Conservation (phyloP, 2,113 vertebrate species). For the Oncorhynchus masou region DNA sequence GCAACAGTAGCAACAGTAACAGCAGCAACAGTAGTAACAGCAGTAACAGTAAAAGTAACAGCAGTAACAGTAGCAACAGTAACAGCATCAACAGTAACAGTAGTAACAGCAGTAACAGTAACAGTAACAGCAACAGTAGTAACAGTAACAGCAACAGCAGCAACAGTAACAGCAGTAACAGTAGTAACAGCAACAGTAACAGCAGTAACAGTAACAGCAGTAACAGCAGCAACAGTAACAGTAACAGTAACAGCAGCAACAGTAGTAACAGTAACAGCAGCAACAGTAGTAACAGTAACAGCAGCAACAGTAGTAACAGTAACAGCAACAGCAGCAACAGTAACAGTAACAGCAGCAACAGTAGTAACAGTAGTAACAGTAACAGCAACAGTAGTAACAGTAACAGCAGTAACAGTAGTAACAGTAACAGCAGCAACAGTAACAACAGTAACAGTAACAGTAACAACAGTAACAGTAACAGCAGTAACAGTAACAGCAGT, state of each 20-base stretch:
- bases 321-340: accelerated
- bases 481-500: accelerated
- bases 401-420: accelerated
- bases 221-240: accelerated
- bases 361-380: too few species aligned
- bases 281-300: accelerated
- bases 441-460: accelerated
- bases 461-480: accelerated
- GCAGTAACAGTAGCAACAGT: too few species aligned
- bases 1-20: too few species aligned
- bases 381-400: accelerated
- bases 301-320: accelerated
- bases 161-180: accelerated
- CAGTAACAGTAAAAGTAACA: too few species aligned
- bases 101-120: too few species aligned
- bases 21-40: too few species aligned
- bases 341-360: accelerated
- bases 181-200: too few species aligned
- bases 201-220: accelerated
- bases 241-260: too few species aligned
- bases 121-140: accelerated
- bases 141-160: accelerated
- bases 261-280: too few species aligned
- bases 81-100: too few species aligned
- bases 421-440: accelerated